Percentiles rank a stretch among this genome's conserved stretches.
phyloP scores from a whole-genome alignment of 2,113 vertebrate species.

The Romanogobio albipinnatus region DNA sequence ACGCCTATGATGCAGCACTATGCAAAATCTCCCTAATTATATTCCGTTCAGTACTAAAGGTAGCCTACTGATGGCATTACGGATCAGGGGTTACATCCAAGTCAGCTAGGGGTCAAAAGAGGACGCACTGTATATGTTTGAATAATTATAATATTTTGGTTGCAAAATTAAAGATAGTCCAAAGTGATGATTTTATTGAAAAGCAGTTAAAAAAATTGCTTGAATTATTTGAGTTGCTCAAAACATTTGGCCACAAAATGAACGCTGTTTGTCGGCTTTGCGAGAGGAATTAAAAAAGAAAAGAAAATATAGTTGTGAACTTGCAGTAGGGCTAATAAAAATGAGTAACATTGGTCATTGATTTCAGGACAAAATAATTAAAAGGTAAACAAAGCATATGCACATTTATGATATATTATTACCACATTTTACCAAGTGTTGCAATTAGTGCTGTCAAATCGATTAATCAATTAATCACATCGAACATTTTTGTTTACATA shows the following conservation, averaged over 20 bases:
- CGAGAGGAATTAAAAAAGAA: neutral
- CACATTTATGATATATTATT: too few relatives aligned
- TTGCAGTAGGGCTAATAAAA: neutral
- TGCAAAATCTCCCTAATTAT: slow-evolving; percentile 60
- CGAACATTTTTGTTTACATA: too few relatives aligned
- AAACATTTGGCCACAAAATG: neutral
- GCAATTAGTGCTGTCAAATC: too few relatives aligned
- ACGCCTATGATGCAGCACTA: slow-evolving; percentile 61
- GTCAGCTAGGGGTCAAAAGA: neutral
- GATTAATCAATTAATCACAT: too few relatives aligned
- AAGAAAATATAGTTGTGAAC: neutral
- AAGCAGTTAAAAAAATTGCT: neutral
- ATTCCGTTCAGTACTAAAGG: neutral
- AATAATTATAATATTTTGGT: neutral
- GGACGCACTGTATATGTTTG: neutral
- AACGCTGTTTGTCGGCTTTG: neutral
- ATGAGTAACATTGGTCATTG: neutral
- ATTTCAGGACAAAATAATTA: neutral
- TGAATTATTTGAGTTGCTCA: neutral
- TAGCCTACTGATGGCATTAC: neutral
- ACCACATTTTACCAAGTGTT: too few relatives aligned
- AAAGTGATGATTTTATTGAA: neutral
- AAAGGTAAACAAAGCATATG: neutral
- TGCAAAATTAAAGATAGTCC: neutral
- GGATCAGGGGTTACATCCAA: neutral